These are phyloP conservation scores for Lithosia quadra DNA, from an alignment of 2,888 invertebrate genomes.

Conservation along the genomic window DNA sequence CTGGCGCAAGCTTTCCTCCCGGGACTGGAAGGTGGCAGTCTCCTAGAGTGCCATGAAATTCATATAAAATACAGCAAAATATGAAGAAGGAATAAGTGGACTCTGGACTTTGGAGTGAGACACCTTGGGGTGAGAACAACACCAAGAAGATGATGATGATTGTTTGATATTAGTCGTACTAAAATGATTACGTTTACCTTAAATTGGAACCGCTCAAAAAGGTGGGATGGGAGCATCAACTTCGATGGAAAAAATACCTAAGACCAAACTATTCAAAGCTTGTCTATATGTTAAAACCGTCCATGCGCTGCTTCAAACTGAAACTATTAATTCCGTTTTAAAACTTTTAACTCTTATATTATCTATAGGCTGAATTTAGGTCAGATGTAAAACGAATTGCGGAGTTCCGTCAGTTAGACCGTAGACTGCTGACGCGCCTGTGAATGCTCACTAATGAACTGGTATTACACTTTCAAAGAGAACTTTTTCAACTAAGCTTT, in stretches of 20 bases:
- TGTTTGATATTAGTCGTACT: too few species aligned
- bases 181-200: not conserved
- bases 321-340: conserved; percentile 6
- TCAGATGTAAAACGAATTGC: conserved; percentile 72
- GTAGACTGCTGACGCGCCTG: conserved; percentile 64
- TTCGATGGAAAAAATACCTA: not conserved
- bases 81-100: too few species aligned
- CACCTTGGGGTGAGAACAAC: too few species aligned
- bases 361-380: conserved; percentile 61
- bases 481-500: conserved; percentile 63
- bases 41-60: too few species aligned
- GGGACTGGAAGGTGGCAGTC: too few species aligned
- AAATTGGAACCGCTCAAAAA: too few species aligned
- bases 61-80: too few species aligned
- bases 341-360: not conserved
- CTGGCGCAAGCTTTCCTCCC: too few species aligned
- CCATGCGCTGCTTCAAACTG: not conserved
- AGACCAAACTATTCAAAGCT: not conserved
- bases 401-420: conserved; percentile 57
- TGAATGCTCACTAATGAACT: conserved; percentile 79
- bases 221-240: too few species aligned
- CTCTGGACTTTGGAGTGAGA: too few species aligned
- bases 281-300: not conserved
- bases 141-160: too few species aligned
- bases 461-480: conserved; percentile 67